These are phyloP conservation scores for Apostichopus leukothele DNA, from an alignment of 53 echinoderm and acorn worm genomes.

Conservation along the genomic window DNA sequence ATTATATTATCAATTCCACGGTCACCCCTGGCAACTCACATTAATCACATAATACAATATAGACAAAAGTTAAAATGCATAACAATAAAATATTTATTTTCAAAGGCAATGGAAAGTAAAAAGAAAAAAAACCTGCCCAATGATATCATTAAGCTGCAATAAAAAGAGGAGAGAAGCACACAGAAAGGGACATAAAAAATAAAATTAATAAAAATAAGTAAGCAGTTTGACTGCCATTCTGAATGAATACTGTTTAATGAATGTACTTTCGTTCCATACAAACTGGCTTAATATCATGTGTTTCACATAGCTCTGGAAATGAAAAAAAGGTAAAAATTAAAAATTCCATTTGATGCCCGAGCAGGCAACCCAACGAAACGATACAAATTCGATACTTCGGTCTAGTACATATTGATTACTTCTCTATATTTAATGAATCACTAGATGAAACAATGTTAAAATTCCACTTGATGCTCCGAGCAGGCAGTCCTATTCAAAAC, in stretches of 20 bases:
- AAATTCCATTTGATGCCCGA: no score
- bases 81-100: conserved; percentile 21
- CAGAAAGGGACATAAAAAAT: not conserved
- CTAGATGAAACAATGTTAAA: no score
- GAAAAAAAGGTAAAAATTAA: no score
- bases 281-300: not conserved
- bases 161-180: not conserved
- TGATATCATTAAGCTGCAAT: not conserved
- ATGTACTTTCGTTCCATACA: conserved; percentile 28
- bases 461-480: no score
- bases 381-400: no score
- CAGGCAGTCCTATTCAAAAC: no score
- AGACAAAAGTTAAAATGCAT: not conserved
- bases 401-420: no score
- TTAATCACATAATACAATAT: not conserved
- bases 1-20: not conserved
- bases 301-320: not conserved
- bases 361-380: no score
- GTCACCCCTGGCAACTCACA: no score
- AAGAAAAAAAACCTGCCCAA: not conserved
- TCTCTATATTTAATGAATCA: no score
- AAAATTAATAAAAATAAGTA: not conserved
- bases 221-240: conserved; percentile 35
- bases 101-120: not conserved
- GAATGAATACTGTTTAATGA: conserved; percentile 42